Evolutionary conservation across 2,888 invertebrate species (phyloP), one percentile per base, ranked within the genome.

Genomic region (Tholera decimalis): DNA sequence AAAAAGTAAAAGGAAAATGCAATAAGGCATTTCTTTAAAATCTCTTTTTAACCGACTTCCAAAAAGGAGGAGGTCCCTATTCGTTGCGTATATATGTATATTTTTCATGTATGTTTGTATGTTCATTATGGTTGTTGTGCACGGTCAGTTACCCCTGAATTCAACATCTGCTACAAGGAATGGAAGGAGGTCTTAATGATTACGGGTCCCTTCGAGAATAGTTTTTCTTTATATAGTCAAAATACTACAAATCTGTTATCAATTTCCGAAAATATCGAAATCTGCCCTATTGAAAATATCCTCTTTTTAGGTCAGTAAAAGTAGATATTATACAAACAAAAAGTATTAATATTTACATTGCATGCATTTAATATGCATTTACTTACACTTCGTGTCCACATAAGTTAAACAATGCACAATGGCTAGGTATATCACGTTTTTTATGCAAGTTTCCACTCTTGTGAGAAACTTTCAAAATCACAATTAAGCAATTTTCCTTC

Each of bases 381-480:
- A 26, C 30, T 37, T 46, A 43, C 6, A 33, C 41, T 54, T 39
- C 44, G 11, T 46, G 43, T 28, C 11, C 41, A 54, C 53, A 57
- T 11, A 30, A 0, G 28, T 47, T 56, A 22, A 49, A 66, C 74
- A 78, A 74, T 66, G 49, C 51, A 62, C 55, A 73, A 66, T 37
- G 44, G 28, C 22, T 6, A n/a, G 22, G 7, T 65, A 50, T 54
- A 49, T 39, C n/a, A 37, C 37, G 39, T 43, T 65, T 62, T 57
- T 63, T 53, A 30, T 41, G 47, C 35, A 35, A 41, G 22, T 55
- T 35, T 46, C 26, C 49, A 20, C 2, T 30, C 30, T n/a, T 39
- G 54, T 80, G 81, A 55, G 78, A 80, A 78, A 58, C 28, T 58
- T 57, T 39, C 5, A 43, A 28, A 20, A 37, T 20, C 24, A 46